A percentile compares a stretch with the other conserved stretches of the same genome.
phyloP scores from a whole-genome alignment of 2,797 vertebrate genomes.

The Alcedo quadribrachys region DNA sequence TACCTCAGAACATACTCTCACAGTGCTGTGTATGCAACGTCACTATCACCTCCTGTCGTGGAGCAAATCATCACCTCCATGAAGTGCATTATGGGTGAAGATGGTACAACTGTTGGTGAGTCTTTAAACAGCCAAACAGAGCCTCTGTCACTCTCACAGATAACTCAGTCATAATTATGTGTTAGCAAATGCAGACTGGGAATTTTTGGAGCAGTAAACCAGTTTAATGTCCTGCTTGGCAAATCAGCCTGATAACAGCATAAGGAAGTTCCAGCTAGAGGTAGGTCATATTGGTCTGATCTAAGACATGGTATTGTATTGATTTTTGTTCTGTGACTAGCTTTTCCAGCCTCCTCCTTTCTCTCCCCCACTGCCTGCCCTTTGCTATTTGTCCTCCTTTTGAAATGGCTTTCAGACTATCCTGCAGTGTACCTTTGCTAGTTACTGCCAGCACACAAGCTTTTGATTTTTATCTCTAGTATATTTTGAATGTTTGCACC shows the following conservation, averaged over 20 bases:
- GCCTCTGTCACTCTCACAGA: neutral
- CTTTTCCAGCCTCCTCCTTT: neutral
- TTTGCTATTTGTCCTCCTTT: neutral
- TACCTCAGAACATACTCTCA: constrained; percentile 92
- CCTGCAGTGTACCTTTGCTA: neutral
- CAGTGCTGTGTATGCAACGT: constrained; percentile 91
- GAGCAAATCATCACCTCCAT: constrained; percentile 94
- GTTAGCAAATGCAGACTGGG: neutral
- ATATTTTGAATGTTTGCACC: neutral
- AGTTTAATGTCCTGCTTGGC: neutral
- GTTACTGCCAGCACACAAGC: neutral
- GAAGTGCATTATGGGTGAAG: constrained; percentile 95
- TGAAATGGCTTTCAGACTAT: neutral
- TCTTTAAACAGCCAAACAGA: constrained; percentile 14
- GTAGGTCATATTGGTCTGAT: constrained; percentile 7
- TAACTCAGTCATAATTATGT: neutral
- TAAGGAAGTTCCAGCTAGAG: neutral
- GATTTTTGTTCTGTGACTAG: neutral
- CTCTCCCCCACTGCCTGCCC: neutral
- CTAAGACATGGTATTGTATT: neutral
- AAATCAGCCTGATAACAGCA: neutral
- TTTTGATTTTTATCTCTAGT: neutral
- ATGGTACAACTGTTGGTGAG: constrained; percentile 89
- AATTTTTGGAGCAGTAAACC: neutral
- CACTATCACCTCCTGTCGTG: constrained; percentile 89